A percentile compares a stretch with the other conserved stretches of the same genome.
Conservation (phyloP, 2,888 invertebrate species). For the Folsomia candida region DNA sequence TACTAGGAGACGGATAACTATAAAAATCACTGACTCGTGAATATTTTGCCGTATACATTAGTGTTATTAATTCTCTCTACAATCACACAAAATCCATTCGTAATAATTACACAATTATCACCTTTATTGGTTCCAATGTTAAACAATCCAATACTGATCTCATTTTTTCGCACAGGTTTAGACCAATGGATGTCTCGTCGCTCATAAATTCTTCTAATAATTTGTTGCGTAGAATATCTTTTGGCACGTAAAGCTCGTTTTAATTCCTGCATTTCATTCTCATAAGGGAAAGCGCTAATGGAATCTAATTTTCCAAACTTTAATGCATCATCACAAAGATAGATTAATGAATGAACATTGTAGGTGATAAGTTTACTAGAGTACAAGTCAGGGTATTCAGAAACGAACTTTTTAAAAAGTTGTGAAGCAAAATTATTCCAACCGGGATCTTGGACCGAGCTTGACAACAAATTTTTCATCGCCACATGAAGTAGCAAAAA, state of each 20-base stretch:
- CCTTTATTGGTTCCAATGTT: too few relatives aligned
- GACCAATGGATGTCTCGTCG: too few relatives aligned
- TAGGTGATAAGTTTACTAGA: constrained; percentile 52
- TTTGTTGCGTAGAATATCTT: neutral
- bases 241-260: constrained; percentile 21
- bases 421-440: constrained; percentile 43
- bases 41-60: too few relatives aligned
- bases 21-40: too few relatives aligned
- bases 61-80: too few relatives aligned
- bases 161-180: too few relatives aligned
- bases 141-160: too few relatives aligned
- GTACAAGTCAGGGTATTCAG: constrained; percentile 51
- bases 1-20: too few relatives aligned
- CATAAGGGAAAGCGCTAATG: constrained; percentile 53
- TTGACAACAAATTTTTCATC: neutral
- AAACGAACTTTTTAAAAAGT: constrained; percentile 50
- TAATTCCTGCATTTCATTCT: constrained; percentile 51
- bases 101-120: too few relatives aligned
- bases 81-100: too few relatives aligned
- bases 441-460: neutral
- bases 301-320: constrained; percentile 52
- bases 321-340: constrained; percentile 52
- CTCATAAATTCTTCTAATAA: neutral
- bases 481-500: constrained; percentile 1
- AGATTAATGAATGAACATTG: constrained; percentile 54